Percentiles rank a stretch among this genome's conserved stretches.
Conservation (phyloP, 2,888 invertebrate species). For the Agriopis leucophaearia region DNA sequence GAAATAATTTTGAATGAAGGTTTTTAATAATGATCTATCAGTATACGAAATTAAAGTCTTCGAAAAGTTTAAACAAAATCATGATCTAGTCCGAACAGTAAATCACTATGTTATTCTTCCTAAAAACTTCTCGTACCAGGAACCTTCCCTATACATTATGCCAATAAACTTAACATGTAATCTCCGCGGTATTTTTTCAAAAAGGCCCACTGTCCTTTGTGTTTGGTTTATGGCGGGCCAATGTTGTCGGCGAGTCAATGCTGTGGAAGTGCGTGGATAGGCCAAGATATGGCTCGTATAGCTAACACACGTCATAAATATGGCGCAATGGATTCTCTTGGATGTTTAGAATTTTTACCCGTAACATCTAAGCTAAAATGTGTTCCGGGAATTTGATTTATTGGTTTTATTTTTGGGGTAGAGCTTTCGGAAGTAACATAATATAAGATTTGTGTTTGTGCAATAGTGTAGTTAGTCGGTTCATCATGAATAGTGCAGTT, state of each 20-base stretch:
- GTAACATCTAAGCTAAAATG: conserved; percentile 22
- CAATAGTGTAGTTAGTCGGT: no score
- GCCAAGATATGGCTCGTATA: conserved; percentile 69
- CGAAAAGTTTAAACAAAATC: no score
- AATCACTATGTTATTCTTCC: background rate
- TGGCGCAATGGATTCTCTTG: conserved; percentile 62
- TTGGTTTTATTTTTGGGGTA: conserved; percentile 7
- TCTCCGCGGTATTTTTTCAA: conserved; percentile 53
- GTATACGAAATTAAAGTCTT: no score
- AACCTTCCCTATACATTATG: background rate
- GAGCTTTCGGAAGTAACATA: background rate
- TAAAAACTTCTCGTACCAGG: background rate
- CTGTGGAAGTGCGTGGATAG: conserved; percentile 78
- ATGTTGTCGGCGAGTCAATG: conserved; percentile 80
- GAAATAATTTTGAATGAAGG: no score
- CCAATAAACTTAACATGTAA: conserved; percentile 39
- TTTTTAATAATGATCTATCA: no score
- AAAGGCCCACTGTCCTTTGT: conserved; percentile 68
- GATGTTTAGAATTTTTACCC: conserved; percentile 59
- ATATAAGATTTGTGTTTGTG: no score
- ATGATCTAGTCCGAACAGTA: no score
- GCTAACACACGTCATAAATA: conserved; percentile 74
- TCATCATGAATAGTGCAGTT: no score
- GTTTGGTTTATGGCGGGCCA: conserved; percentile 72
- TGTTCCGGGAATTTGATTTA: conserved; percentile 16